Evolutionary conservation across 2,797 vertebrate species (phyloP).

Genomic region (Petrocephalus schoutedeni): DNA sequence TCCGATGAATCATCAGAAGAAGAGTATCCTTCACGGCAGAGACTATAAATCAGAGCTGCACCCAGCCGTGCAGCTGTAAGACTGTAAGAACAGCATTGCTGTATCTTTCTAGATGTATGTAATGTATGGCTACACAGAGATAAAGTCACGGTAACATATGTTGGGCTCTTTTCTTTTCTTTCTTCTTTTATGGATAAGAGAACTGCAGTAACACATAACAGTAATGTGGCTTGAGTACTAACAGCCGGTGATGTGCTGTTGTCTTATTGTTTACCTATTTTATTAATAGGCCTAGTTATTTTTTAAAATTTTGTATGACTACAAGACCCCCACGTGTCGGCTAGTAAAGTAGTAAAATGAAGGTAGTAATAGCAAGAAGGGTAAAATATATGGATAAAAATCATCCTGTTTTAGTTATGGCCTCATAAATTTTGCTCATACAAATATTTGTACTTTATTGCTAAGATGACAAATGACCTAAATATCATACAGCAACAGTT

Average conservation of each 20-base stretch:
- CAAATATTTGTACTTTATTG: conserved; percentile 6
- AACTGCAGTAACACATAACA: neutral
- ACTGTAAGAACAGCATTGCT: neutral
- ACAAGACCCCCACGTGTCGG: neutral
- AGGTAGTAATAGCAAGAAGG: neutral
- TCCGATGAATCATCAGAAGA: neutral
- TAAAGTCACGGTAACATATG: neutral
- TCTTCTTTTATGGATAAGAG: neutral
- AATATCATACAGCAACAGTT: neutral
- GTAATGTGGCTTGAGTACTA: neutral
- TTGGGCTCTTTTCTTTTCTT: neutral
- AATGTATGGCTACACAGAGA: neutral
- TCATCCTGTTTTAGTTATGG: neutral
- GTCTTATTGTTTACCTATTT: neutral
- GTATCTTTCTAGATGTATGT: neutral
- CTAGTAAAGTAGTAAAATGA: neutral
- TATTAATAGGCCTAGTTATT: neutral
- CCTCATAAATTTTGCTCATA: neutral
- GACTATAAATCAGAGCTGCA: neutral
- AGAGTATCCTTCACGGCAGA: neutral
- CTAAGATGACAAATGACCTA: neutral
- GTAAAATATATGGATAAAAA: neutral
- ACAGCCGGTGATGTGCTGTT: neutral
- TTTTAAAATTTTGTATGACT: neutral
- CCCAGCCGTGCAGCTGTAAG: neutral